A percentile compares a stretch with the other conserved stretches of the same genome.
phyloP scores from a whole-genome alignment of 2,113 vertebrate species.

The Alligator mississippiensis region DNA sequence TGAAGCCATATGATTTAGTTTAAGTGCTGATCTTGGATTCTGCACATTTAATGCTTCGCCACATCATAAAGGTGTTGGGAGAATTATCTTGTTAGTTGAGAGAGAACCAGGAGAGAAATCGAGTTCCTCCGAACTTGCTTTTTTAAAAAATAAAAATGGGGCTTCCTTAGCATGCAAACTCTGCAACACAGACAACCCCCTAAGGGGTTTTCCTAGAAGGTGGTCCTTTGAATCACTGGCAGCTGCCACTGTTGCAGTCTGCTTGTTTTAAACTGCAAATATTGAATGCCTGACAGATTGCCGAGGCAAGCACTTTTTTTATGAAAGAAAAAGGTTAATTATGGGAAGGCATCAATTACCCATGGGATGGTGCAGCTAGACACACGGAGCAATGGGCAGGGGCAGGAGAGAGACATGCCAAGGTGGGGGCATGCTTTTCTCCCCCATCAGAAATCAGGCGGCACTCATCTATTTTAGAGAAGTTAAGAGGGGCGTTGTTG shows the following conservation, averaged over 20 bases:
- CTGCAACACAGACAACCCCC: neutral
- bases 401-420: neutral
- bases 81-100: neutral
- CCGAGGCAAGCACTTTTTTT: neutral
- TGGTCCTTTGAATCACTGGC: neutral
- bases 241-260: neutral
- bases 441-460: neutral
- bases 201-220: neutral
- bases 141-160: neutral
- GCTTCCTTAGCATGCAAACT: neutral
- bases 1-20: neutral
- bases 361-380: neutral
- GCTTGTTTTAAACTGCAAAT: neutral
- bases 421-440: neutral
- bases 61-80: neutral
- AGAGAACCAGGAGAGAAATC: neutral
- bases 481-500: neutral
- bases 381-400: neutral
- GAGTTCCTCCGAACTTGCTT: neutral
- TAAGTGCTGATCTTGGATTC: neutral
- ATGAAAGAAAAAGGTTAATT: neutral
- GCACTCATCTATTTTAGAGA: neutral
- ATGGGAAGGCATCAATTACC: neutral
- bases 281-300: neutral
- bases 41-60: too few relatives aligned